Percentiles rank a stretch among this genome's conserved stretches.
Conservation (phyloP, 2,888 invertebrate genomes). For the Amiota communis region DNA sequence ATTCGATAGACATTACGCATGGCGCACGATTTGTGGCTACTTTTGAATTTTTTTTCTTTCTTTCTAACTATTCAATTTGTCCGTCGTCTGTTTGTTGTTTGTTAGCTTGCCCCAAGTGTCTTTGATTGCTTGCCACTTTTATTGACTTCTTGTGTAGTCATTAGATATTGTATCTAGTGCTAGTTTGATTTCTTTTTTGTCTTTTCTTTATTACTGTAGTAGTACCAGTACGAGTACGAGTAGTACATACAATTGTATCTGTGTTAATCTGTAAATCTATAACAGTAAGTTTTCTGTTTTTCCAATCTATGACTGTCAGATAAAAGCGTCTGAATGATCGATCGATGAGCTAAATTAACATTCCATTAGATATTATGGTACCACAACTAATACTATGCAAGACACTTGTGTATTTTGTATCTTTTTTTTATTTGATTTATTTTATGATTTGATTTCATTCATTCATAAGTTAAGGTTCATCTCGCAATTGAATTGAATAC, state of each 20-base stretch:
- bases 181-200: not conserved
- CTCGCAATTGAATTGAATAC: too few species aligned
- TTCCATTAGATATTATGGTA: too few species aligned
- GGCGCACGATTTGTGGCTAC: too few species aligned
- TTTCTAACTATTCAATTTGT: not conserved
- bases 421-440: too few species aligned
- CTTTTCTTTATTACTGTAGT: not conserved
- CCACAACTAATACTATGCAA: not conserved
- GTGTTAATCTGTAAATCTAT: slow-evolving; percentile 10
- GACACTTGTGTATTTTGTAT: not conserved
- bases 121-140: slow-evolving; percentile 3
- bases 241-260: slow-evolving; percentile 9
- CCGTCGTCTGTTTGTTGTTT: not conserved
- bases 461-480: too few species aligned
- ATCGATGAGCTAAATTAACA: not conserved
- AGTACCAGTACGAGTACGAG: not conserved
- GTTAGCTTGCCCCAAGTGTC: too few species aligned
- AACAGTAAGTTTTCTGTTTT: not conserved
- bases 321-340: not conserved
- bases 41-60: too few species aligned
- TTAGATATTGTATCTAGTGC: not conserved
- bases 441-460: too few species aligned
- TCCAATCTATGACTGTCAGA: not conserved
- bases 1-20: not conserved
- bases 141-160: slow-evolving; percentile 18